Conservation (phyloP, 1,140 invertebrate species). For the Achatina immaculata region DNA sequence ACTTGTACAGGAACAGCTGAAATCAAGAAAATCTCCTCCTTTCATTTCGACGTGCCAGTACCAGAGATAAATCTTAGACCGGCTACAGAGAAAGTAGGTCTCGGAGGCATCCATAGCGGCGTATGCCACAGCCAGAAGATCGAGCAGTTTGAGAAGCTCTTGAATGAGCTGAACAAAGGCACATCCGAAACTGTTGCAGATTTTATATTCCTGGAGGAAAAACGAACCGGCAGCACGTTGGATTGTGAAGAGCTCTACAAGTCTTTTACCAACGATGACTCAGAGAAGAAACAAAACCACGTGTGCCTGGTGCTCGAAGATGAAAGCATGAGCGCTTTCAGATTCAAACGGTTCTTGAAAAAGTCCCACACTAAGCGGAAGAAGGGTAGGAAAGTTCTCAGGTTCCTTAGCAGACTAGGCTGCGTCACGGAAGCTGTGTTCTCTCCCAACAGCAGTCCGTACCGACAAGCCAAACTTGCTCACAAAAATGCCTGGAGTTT, state of each 20-base stretch:
- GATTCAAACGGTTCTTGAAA: conserved; percentile 43
- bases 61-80: neutral
- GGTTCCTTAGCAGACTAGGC: conserved; percentile 28
- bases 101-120: neutral
- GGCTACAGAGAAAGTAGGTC: neutral
- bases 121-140: neutral
- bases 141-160: conserved; percentile 13
- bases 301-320: conserved; percentile 38
- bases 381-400: conserved; percentile 25
- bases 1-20: conserved; percentile 36
- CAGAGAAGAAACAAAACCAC: conserved; percentile 41
- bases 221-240: neutral
- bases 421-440: conserved; percentile 25
- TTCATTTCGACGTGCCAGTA: conserved; percentile 17
- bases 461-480: neutral
- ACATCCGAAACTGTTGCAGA: neutral
- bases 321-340: conserved; percentile 21
- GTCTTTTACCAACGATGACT: conserved; percentile 35
- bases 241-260: conserved; percentile 32
- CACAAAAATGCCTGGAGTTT: neutral
- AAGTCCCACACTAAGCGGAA: conserved; percentile 39
- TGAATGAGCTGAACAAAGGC: conserved; percentile 1
- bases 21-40: conserved; percentile 10
- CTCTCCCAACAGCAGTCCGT: neutral
- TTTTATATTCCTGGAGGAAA: neutral